Base-by-base conservation (phyloP, 2,113 vertebrate genomes). In the Atherinomorus stipes region DNA sequence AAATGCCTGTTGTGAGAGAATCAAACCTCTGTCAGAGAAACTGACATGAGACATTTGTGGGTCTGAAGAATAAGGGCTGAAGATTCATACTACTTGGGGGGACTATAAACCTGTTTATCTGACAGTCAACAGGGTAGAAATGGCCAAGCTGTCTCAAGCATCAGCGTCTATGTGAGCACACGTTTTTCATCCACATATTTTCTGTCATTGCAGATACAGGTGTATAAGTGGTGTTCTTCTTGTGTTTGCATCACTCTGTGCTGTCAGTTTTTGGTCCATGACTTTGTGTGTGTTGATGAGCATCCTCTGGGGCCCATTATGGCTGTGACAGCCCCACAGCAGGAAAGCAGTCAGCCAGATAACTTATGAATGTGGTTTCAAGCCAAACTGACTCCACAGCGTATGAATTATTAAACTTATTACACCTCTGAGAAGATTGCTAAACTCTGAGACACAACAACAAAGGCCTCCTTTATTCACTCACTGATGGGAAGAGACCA, bases 321-420 rank as follows among this genome's bases (percentile, higher is more conserved):
- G 79, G 21, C 56, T 49, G 62, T 76, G 81, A 83, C 82, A 75
- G 72, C 64, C 64, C 68, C 34, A 23, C 74, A 60, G 66, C 61
- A 28, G 45, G 60, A 69, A 71, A 15, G 50, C 60, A 70, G 61
- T 31, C 66, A 80, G 45, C 69, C 61, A 75, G 60, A 85, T 67
- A 77, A 85, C 69, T 86, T 63, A 78, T 81, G 61, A 78, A 83
- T 76, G 69, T 22, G 12, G 54, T 78, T 89, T 86, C 66, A 65
- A 84, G 78, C 63, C 11, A 70, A 85, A 88, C 26, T 64, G 16
- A 77, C 86, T 74, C 56, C 73, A 74, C 67, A 82, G 58, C 40
- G 45, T 63, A 11, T 84, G 54, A 80, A 84, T 89, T 64, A 78
- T 88, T 87, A 58, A 83, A 85, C 21, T 64, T 63, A 68, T 88